Evolutionary conservation across 1,140 invertebrate species (phyloP).

Genomic region (Pseudomyrmex sp.): DNA sequence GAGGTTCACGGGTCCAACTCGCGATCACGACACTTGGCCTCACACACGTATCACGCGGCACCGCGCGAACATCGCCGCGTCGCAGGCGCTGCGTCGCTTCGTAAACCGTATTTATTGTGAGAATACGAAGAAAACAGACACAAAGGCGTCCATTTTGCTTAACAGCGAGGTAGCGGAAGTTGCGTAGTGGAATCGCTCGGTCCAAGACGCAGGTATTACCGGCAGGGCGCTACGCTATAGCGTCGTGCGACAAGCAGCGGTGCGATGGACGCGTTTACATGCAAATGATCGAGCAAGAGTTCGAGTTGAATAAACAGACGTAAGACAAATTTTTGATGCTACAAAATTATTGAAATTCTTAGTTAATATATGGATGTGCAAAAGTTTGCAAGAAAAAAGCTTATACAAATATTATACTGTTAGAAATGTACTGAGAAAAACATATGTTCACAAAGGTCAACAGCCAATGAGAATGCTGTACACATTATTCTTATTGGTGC

Average conservation of each 20-base stretch:
- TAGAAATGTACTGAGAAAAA: too few species aligned
- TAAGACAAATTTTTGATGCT: too few species aligned
- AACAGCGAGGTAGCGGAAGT: conserved; percentile 83
- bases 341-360: too few species aligned
- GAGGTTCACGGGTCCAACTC: conserved; percentile 49
- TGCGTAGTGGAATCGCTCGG: conserved; percentile 79
- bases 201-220: conserved; percentile 75
- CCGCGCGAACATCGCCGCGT: conserved; percentile 76
- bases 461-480: too few species aligned
- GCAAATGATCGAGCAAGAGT: neutral
- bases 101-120: conserved; percentile 82
- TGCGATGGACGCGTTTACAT: neutral
- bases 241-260: conserved; percentile 30
- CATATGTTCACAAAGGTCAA: too few species aligned
- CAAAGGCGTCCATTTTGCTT: conserved; percentile 86
- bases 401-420: too few species aligned
- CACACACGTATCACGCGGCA: conserved; percentile 71
- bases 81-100: conserved; percentile 73
- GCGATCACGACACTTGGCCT: conserved; percentile 63
- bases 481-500: too few species aligned
- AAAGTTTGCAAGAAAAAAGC: too few species aligned
- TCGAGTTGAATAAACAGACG: neutral
- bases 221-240: conserved; percentile 51
- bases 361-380: too few species aligned
- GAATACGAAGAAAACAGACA: conserved; percentile 85